Percentiles rank a stretch among this genome's conserved stretches.
phyloP scores from a whole-genome alignment of 2,113 vertebrate species.

The Seriola quinqueradiata region DNA sequence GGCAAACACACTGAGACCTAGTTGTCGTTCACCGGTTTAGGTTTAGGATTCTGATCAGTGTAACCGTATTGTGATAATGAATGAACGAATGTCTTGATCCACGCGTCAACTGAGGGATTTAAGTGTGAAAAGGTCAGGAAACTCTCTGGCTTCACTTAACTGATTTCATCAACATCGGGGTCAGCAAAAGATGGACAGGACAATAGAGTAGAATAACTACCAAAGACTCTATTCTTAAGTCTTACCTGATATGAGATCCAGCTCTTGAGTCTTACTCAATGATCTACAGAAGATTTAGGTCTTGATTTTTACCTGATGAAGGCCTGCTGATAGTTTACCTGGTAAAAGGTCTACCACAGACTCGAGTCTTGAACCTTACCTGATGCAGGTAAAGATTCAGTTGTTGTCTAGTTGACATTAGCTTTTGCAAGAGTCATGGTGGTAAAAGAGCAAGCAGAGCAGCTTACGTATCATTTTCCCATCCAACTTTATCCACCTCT shows the following conservation, averaged over 20 bases:
- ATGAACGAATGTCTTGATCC: conserved; percentile 21
- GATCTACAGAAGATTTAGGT: not conserved
- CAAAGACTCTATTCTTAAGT: no score
- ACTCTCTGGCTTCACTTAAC: not conserved
- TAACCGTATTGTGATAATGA: not conserved
- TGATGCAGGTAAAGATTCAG: no score
- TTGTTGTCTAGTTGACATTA: no score
- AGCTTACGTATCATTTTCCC: no score
- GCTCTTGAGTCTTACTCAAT: not conserved
- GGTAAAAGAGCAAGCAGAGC: no score
- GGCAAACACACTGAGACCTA: not conserved
- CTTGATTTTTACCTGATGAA: not conserved
- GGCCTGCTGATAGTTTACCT: no score
- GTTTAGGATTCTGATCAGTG: not conserved
- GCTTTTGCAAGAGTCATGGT: no score
- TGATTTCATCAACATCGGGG: conserved; percentile 10
- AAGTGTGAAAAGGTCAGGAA: conserved; percentile 16
- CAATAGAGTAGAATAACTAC: not conserved
- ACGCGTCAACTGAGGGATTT: not conserved
- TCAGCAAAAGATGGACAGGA: not conserved
- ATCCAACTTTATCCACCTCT: no score
- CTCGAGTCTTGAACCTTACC: not conserved
- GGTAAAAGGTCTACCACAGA: no score
- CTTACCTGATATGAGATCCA: not conserved
- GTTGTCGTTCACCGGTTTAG: not conserved